phyloP scores from a whole-genome alignment of 37 sponge, comb jelly and placozoan genomes.

The Oscarella lobularis region DNA sequence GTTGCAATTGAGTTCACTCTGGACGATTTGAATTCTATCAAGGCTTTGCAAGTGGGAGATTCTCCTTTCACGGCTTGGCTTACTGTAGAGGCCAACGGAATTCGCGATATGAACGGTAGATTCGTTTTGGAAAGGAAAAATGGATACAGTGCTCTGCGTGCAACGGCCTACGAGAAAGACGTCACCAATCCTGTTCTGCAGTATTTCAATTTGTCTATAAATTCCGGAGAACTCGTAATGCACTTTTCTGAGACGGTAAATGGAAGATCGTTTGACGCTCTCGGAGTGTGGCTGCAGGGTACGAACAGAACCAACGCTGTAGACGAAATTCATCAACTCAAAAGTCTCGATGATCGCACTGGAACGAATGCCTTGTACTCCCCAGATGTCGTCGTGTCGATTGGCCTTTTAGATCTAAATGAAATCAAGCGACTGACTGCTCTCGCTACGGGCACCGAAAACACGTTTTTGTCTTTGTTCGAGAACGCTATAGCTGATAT shows the following conservation, averaged over 20 bases:
- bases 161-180: not conserved
- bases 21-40: conserved; percentile 61
- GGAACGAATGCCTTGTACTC: not conserved
- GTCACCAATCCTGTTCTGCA: conserved; percentile 6
- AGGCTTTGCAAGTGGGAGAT: conserved; percentile 41
- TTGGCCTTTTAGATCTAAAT: conserved; percentile 40
- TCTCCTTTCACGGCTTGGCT: conserved; percentile 32
- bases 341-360: not conserved
- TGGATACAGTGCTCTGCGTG: not conserved
- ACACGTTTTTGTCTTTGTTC: conserved; percentile 31
- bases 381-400: not conserved
- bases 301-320: not conserved
- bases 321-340: not conserved
- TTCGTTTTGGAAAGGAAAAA: not conserved
- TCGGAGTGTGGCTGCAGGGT: conserved; percentile 7
- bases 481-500: conserved; percentile 27
- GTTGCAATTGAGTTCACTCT: conserved; percentile 6
- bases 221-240: conserved; percentile 5
- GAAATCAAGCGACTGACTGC: conserved; percentile 55
- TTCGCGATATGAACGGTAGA: conserved; percentile 17
- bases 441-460: conserved; percentile 30
- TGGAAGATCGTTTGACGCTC: not conserved
- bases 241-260: conserved; percentile 10
- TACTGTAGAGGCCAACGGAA: conserved; percentile 21
- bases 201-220: conserved; percentile 6